Evolutionary conservation across 2,888 invertebrate genomes (phyloP).

Genomic region (Eupithecia insigniata): DNA sequence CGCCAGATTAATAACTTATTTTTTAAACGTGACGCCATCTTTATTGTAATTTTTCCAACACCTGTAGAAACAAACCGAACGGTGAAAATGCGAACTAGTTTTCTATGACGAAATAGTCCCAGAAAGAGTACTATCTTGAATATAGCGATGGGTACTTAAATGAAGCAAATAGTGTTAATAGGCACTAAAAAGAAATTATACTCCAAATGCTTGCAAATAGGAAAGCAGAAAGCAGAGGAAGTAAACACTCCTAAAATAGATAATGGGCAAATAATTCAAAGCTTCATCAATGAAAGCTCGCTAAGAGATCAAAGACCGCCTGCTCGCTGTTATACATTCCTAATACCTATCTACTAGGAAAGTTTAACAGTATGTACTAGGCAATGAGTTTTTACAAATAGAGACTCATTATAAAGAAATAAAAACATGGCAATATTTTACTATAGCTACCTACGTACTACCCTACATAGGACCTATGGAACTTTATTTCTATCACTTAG

Average conservation of each 20-base stretch:
- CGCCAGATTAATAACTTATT: constrained; percentile 17
- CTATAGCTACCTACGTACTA: no score
- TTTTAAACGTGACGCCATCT: constrained; percentile 27
- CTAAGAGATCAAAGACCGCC: constrained; percentile 42
- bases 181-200: not conserved
- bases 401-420: no score
- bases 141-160: not conserved
- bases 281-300: constrained; percentile 37
- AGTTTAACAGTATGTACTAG: no score
- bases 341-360: no score
- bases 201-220: constrained; percentile 23
- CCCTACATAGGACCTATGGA: no score
- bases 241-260: constrained; percentile 39
- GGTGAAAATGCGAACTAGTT: not conserved
- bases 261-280: constrained; percentile 28
- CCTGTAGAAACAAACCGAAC: constrained; percentile 21
- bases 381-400: no score
- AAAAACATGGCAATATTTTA: no score
- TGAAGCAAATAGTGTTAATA: not conserved
- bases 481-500: no score
- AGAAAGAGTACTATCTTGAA: not conserved
- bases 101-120: not conserved
- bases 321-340: constrained; percentile 47
- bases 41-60: constrained; percentile 27
- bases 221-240: constrained; percentile 21